Conservation (phyloP, 2,113 vertebrate species). For the Mormyrus iriodes region DNA sequence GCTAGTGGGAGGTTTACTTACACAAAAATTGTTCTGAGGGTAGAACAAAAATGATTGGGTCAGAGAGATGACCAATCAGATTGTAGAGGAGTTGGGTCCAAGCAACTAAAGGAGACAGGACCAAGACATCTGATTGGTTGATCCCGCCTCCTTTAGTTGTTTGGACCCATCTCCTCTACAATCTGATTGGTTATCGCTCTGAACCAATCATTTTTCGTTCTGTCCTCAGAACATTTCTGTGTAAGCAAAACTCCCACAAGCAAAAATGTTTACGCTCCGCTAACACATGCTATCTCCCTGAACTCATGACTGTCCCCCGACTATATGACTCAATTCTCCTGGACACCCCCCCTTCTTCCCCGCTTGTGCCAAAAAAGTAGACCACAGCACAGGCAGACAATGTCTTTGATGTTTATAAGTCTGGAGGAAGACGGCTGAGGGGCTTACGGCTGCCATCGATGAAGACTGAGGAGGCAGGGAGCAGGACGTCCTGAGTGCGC, state of each 20-base stretch:
- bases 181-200: not conserved
- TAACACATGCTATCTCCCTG: not conserved
- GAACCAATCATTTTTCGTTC: not conserved
- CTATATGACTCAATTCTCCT: not conserved
- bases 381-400: not conserved
- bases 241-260: not conserved
- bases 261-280: too few relatives aligned
- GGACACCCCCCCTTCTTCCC: not conserved
- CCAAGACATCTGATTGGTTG: not conserved
- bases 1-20: not conserved
- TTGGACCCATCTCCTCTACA: not conserved
- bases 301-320: not conserved
- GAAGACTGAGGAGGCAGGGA: conserved; percentile 52
- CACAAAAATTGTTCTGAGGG: not conserved
- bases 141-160: not conserved
- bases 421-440: not conserved
- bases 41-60: not conserved
- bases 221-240: not conserved
- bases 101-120: too few relatives aligned
- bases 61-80: not conserved
- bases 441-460: conserved; percentile 72
- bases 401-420: not conserved
- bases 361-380: not conserved
- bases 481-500: conserved; percentile 56
- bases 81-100: not conserved